These are phyloP conservation scores for Sus cebifrons DNA, from an alignment of 2,797 vertebrate species.

Conservation along the genomic window DNA sequence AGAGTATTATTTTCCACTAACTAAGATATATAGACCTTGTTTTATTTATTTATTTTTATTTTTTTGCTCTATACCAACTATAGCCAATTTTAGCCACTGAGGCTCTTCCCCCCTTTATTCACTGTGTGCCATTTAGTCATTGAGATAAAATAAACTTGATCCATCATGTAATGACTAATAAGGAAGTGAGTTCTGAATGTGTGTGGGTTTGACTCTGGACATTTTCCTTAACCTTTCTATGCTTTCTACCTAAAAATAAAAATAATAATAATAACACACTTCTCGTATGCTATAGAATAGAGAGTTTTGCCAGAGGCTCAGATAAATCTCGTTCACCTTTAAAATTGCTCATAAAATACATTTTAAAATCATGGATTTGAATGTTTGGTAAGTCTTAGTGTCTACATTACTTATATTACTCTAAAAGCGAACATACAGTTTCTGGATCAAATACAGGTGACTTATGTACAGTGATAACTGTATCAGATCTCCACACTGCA, in stretches of 20 bases:
- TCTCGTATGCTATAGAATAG: not conserved
- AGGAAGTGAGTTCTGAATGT: not conserved
- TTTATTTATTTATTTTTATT: not conserved
- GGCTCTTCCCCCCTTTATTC: not conserved
- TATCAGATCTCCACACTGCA: fast-evolving
- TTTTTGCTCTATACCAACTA: not conserved
- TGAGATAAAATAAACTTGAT: not conserved
- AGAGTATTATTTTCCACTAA: not conserved
- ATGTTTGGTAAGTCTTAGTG: not conserved
- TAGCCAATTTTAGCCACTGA: not conserved
- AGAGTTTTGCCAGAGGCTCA: not conserved
- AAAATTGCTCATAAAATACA: not conserved
- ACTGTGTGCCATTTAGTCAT: not conserved
- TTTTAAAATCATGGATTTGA: not conserved
- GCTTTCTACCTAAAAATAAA: not conserved
- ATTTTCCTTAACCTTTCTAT: not conserved
- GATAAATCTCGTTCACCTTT: not conserved
- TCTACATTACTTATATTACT: not conserved
- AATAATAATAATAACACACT: not conserved
- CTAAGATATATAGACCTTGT: not conserved
- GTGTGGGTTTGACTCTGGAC: not conserved
- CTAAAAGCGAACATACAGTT: not conserved
- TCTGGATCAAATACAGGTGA: not conserved
- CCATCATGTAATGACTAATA: not conserved
- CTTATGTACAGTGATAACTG: not conserved